Conservation (phyloP, 1,140 invertebrate genomes). For the Ctenoplectra terminalis region DNA sequence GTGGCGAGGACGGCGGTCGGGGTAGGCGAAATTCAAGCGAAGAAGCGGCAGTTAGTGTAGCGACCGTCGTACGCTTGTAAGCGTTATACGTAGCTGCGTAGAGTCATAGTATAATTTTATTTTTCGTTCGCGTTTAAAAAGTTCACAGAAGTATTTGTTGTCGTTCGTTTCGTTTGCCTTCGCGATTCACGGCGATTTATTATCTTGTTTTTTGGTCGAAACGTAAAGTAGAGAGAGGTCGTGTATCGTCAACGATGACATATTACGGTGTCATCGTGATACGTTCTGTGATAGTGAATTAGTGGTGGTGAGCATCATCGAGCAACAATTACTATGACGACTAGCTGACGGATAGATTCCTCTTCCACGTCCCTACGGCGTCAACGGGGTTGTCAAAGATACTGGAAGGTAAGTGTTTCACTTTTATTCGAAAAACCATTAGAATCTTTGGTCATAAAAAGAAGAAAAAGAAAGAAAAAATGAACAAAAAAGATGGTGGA, state of each 20-base stretch:
- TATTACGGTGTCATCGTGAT: constrained; percentile 35
- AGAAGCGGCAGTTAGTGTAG: constrained; percentile 74
- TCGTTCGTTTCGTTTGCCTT: not conserved
- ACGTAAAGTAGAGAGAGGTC: not conserved
- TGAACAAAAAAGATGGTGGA: not conserved
- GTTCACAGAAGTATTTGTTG: not conserved
- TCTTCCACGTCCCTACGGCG: constrained; percentile 54
- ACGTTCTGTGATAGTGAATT: constrained; percentile 56
- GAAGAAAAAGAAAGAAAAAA: too few relatives aligned
- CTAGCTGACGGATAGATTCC: constrained; percentile 72
- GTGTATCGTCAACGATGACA: constrained; percentile 35
- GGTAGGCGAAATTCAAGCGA: constrained; percentile 69
- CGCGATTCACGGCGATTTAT: not conserved
- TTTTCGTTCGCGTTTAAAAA: constrained; percentile 5
- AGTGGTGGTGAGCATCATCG: constrained; percentile 50
- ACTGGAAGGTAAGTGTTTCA: constrained; percentile 65
- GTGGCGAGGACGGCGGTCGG: constrained; percentile 20
- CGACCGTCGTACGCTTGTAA: constrained; percentile 69
- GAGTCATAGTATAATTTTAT: constrained; percentile 62
- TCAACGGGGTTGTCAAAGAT: constrained; percentile 58
- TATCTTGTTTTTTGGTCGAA: not conserved
- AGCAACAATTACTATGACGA: constrained; percentile 62
- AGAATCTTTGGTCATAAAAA: too few relatives aligned
- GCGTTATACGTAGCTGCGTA: constrained; percentile 72
- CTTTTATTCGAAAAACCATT: not conserved